Evolutionary conservation across 2,888 invertebrate genomes (phyloP).

Genomic region (Hyalella azteca): DNA sequence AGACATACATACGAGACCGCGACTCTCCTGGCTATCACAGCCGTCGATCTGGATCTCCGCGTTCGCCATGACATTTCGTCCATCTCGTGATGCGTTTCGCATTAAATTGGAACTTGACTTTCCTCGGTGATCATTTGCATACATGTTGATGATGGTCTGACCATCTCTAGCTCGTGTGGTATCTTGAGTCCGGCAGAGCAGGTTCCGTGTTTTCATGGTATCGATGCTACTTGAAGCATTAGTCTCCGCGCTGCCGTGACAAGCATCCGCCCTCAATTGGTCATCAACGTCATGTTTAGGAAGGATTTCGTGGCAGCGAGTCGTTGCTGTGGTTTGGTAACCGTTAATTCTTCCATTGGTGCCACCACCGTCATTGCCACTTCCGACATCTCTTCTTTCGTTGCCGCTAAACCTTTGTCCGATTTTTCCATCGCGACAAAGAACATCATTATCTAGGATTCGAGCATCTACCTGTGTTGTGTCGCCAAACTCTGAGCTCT

Average conservation of each 20-base stretch:
- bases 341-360: neutral
- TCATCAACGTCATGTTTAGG: too few relatives aligned
- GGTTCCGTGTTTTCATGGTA: too few relatives aligned
- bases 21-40: neutral
- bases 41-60: neutral
- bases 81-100: neutral
- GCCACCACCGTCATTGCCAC: neutral
- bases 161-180: neutral
- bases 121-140: neutral
- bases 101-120: neutral
- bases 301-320: too few relatives aligned
- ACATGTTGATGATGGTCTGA: conserved; percentile 1
- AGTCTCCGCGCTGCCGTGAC: too few relatives aligned
- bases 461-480: neutral
- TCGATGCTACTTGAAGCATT: too few relatives aligned
- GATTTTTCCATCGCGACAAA: neutral
- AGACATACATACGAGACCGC: conserved; percentile 13
- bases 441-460: neutral
- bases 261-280: too few relatives aligned
- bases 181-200: too few relatives aligned
- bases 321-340: neutral
- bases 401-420: neutral
- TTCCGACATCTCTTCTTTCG: neutral
- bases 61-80: neutral
- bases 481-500: neutral